Base-by-base conservation (phyloP, 1,140 invertebrate genomes). In the Aethina tumida region DNA sequence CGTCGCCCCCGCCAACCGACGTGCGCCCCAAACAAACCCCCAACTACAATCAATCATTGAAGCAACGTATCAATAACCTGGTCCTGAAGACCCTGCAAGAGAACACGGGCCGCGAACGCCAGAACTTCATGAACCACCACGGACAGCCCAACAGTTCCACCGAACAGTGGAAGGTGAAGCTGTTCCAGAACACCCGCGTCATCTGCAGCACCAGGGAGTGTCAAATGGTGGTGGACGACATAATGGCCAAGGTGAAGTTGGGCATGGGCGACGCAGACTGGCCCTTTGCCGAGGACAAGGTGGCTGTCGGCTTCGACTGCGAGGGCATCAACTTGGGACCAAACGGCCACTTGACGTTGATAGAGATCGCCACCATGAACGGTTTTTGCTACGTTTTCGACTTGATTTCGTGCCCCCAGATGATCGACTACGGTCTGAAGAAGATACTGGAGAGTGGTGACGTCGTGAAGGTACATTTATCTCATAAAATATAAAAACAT, bases 321-420 rank as follows among this genome's bases (percentile, higher is more conserved):
- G 90, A 95, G 67, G 90, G 90, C 12, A 82, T 94, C 5, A 94
- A 93, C 67, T 65, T 93, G 19, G 89, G 88, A 2, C 62, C 77
- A 0, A 88, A 85, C 55, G 87, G 84, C 9, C 78, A 79, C 48
- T 65, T 95, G 15, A 94, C 89, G 0, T 62, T 94, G 14, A 71
- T 94, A 49, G 88, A 94, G 64, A 76, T 96, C 42, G 85, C 81
- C 8, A 86, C 83, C 0, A 73, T 77, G 49, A 69, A 73, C 26
- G 84, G 86, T 12, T 77, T 79, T 55, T 77, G 80, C 1, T 90
- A 80, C 56, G 73, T 97, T 43, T 92, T 97, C 60, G 94, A 97
- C 67, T 71, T 97, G 22, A 75, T 91, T 48, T 78, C 84, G 8
- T 84, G 84, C 57, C 87, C 88, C 1, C 73, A 71, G 41, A 74